Evolutionary conservation across 2,797 vertebrate genomes (phyloP), one percentile per base, ranked within the genome.

Genomic region (Argya squamiceps): DNA sequence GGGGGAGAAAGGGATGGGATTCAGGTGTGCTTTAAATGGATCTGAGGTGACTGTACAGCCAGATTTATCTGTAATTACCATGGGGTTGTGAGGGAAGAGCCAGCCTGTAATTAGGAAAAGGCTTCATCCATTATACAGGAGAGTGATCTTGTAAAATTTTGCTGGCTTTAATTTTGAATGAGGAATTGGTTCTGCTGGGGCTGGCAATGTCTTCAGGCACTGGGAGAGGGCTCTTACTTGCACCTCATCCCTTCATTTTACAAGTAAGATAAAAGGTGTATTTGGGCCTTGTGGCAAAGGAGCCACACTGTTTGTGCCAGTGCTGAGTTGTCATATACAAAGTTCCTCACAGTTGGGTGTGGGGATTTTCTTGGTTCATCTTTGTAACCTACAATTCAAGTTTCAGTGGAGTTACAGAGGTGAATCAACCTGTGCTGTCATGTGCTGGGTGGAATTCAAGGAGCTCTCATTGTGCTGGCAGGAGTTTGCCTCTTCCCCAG

Each of bases 231-330:
- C 9, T 24, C 11, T 55, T 34, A 5, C 5, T 32, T 49, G 15
- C 29, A n/a, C 24, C n/a, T 81, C 12, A 20, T 41, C 23, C 12
- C 24, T 39, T 74, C 16, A 3, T 30, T 43, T 34, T 81, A 18
- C 21, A 27, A 18, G 5, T 18, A 15, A 71, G 32, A 9, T 4
- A 3, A 80, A 80, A 75, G 20, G 2, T 29, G 5, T 19, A 3
- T 43, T 53, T 86, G 65, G 50, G 22, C 26, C 50, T 46, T 22
- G 5, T 13, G 11, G 41, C 34, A 47, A 4, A 29, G 70, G n/a
- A 50, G 10, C 46, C 24, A 5, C 1, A 0, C 8, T 15, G 3
- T 41, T 73, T 44, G 12, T 53, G 12, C 34, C 10, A 18, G 6
- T 64, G 18, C 11, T 44, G 68, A 50, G 46, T 21, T 81, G 47